Conservation (phyloP, 2,888 invertebrate species). For the Apamea sordens region DNA sequence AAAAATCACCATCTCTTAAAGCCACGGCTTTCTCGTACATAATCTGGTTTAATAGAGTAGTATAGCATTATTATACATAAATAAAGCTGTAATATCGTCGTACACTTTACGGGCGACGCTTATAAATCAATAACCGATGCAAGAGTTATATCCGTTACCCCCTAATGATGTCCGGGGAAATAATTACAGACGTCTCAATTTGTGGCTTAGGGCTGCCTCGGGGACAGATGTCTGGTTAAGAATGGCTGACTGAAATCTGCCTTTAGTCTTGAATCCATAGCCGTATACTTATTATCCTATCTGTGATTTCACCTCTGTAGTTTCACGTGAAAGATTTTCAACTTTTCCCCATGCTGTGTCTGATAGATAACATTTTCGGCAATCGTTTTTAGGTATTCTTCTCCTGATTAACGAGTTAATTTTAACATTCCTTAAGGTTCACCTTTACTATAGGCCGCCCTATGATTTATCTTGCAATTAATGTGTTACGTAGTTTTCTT, state of each 20-base stretch:
- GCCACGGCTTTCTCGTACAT: constrained; percentile 9
- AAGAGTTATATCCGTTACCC: constrained; percentile 68
- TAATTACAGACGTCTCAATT: constrained; percentile 82
- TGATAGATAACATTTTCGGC: background rate
- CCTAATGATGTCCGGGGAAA: constrained; percentile 77
- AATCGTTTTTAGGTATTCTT: background rate
- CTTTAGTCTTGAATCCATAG: background rate
- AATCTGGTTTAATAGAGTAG: constrained; percentile 43
- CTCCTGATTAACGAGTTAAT: background rate
- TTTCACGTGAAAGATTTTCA: background rate
- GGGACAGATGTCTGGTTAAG: background rate
- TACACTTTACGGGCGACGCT: constrained; percentile 50
- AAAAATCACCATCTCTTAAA: background rate
- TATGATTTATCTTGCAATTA: background rate
- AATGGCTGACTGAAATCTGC: background rate
- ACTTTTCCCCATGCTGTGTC: background rate
- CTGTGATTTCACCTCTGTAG: no score
- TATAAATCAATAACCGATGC: constrained; percentile 71
- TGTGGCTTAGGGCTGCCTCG: constrained; percentile 69
- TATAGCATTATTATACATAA: constrained; percentile 43
- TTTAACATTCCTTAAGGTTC: background rate
- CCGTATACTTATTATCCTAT: no score
- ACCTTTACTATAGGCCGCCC: background rate
- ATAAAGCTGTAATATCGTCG: constrained; percentile 38
- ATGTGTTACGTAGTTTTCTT: background rate